Percentiles rank a stretch among this genome's conserved stretches.
Conservation (phyloP, 2,888 invertebrate species). For the Hofmannophila pseudospretella region DNA sequence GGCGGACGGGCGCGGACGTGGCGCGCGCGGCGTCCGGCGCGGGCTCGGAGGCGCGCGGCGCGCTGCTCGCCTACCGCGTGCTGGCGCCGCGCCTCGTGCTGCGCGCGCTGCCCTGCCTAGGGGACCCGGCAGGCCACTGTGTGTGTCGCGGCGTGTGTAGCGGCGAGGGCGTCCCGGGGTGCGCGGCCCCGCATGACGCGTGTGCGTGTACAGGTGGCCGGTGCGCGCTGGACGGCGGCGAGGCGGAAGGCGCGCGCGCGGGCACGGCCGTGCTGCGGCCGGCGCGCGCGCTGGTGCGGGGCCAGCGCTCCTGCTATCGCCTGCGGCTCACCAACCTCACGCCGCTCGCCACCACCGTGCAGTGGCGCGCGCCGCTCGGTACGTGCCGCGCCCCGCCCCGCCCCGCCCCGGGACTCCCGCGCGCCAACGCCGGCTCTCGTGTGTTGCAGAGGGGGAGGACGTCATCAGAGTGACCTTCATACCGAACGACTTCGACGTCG, state of each 20-base stretch:
- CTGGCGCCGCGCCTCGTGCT: slow-evolving; percentile 45
- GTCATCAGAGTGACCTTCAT: slow-evolving; percentile 31
- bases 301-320: slow-evolving; percentile 32
- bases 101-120: slow-evolving; percentile 34
- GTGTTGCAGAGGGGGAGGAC: slow-evolving; percentile 36
- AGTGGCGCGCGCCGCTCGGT: slow-evolving; percentile 46
- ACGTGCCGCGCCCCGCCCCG: neutral
- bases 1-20: slow-evolving; percentile 15
- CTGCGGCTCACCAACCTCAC: slow-evolving; percentile 46
- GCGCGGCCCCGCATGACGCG: neutral
- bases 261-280: slow-evolving; percentile 26
- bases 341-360: slow-evolving; percentile 38
- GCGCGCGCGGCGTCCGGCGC: slow-evolving; percentile 22
- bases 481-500: slow-evolving; percentile 37
- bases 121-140: slow-evolving; percentile 12
- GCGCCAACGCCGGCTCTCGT: neutral
- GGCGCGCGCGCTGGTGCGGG: slow-evolving; percentile 25
- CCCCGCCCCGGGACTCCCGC: neutral
- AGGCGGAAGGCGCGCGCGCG: slow-evolving; percentile 14
- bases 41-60: slow-evolving; percentile 28
- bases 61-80: slow-evolving; percentile 46
- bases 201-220: neutral
- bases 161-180: neutral
- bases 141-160: neutral
- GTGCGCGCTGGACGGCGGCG: slow-evolving; percentile 17